These are phyloP conservation scores for Drosophila picticornis DNA, from an alignment of 2,888 invertebrate species.

Conservation along the genomic window DNA sequence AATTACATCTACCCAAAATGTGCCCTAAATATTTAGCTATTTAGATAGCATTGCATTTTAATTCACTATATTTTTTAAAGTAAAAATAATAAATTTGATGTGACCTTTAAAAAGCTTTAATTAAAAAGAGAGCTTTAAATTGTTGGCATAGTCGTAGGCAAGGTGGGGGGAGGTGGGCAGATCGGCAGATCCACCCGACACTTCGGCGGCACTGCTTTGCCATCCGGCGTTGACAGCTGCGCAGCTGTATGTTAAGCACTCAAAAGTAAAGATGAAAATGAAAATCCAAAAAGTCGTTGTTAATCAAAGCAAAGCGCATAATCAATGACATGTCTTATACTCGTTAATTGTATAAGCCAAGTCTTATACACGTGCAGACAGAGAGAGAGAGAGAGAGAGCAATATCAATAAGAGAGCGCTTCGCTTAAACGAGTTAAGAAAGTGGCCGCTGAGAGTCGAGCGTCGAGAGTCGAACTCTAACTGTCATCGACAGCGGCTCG, in stretches of 20 bases:
- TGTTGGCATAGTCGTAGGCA: background rate
- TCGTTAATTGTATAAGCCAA: background rate
- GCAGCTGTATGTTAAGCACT: slow-evolving; percentile 20
- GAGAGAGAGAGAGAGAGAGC: slow-evolving; percentile 15
- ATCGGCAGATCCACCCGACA: slow-evolving; percentile 52
- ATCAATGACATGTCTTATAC: slow-evolving; percentile 31
- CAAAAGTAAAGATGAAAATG: slow-evolving; percentile 19
- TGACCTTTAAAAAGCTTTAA: background rate
- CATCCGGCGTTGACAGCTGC: slow-evolving; percentile 62
- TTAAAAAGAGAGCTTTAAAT: slow-evolving; percentile 60
- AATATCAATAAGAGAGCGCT: slow-evolving; percentile 18
- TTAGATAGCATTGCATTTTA: background rate
- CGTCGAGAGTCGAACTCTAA: slow-evolving; percentile 32
- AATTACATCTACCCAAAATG: background rate
- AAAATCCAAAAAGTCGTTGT: background rate
- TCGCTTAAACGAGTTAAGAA: slow-evolving; percentile 40
- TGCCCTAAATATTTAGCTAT: background rate
- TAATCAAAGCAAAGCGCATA: background rate
- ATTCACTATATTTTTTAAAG: background rate
- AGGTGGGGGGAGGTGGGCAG: background rate
- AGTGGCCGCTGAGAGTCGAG: slow-evolving; percentile 20
- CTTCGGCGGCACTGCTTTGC: slow-evolving; percentile 62
- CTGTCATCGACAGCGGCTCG: slow-evolving; percentile 31
- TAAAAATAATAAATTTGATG: background rate
- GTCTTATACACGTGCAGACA: slow-evolving; percentile 23